Evolutionary conservation across 2,888 invertebrate genomes (phyloP).

Genomic region (Artemia sp.): DNA sequence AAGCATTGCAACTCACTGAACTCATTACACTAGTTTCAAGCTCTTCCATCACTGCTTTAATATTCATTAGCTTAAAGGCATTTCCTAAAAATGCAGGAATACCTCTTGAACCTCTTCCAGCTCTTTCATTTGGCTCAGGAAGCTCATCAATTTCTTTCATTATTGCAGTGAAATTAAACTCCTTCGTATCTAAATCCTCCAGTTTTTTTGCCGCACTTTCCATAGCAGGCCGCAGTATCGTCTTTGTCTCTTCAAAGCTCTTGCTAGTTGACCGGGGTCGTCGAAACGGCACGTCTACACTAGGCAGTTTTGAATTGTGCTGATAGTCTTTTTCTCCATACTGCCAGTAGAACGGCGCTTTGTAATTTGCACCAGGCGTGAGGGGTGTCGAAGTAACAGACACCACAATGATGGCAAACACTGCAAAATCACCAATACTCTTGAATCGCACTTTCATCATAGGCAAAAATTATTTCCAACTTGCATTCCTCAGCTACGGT

Average conservation of each 20-base stretch:
- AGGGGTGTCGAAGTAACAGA: neutral
- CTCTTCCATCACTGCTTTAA: constrained; percentile 67
- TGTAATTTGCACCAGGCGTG: constrained; percentile 1
- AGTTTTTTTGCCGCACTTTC: constrained; percentile 15
- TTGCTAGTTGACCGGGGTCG: neutral
- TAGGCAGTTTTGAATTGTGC: neutral
- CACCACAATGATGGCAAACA: too few relatives aligned
- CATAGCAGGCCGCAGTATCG: constrained; percentile 13
- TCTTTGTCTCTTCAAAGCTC: neutral
- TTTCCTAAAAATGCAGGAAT: constrained; percentile 42
- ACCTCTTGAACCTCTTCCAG: constrained; percentile 21
- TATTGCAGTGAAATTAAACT: constrained; percentile 26
- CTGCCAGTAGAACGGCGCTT: constrained; percentile 5
- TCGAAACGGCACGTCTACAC: neutral
- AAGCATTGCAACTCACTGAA: constrained; percentile 75
- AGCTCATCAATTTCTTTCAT: constrained; percentile 24
- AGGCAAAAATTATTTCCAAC: neutral
- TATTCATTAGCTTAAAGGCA: constrained; percentile 58
- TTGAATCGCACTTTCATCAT: constrained; percentile 4
- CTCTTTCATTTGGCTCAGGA: constrained; percentile 20
- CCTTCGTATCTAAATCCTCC: neutral
- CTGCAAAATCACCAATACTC: neutral
- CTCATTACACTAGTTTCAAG: constrained; percentile 52
- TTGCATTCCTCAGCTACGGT: too few relatives aligned
- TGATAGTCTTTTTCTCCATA: constrained; percentile 6